These are phyloP conservation scores for Merluccius polli DNA, from an alignment of 2,797 vertebrate species.

Conservation along the genomic window DNA sequence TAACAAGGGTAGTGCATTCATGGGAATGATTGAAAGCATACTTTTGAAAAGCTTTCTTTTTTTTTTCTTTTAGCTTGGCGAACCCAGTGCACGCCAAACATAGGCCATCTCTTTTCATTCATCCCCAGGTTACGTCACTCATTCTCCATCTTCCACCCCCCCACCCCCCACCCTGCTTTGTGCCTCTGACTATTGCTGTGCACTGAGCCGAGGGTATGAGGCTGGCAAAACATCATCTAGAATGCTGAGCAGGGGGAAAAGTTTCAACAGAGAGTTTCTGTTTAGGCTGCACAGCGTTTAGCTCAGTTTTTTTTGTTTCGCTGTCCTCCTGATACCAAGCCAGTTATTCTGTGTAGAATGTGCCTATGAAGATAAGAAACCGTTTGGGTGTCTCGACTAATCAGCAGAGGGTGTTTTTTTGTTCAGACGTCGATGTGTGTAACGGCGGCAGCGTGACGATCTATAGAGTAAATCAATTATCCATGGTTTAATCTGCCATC, in stretches of 20 bases:
- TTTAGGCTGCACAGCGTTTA: constrained; percentile 53
- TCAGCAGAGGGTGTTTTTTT: neutral
- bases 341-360: constrained; percentile 14
- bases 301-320: constrained; percentile 21
- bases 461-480: constrained; percentile 8
- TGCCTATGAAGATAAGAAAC: neutral
- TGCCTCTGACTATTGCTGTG: constrained; percentile 61
- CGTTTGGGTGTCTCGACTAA: neutral
- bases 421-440: neutral
- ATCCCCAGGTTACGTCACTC: constrained; percentile 59
- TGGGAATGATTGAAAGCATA: constrained; percentile 43
- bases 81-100: constrained; percentile 51
- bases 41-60: constrained; percentile 27
- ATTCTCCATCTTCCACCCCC: constrained; percentile 47
- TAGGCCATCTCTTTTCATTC: constrained; percentile 56
- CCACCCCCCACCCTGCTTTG: constrained; percentile 45
- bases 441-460: neutral
- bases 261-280: constrained; percentile 60
- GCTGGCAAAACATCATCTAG: constrained; percentile 61
- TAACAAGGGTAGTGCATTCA: constrained; percentile 8
- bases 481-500: neutral
- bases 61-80: neutral
- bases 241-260: constrained; percentile 62
- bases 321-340: neutral
- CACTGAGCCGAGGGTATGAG: constrained; percentile 60